Evolutionary conservation across 2,888 invertebrate genomes (phyloP).

Genomic region (Holacanthella duospinosa): DNA sequence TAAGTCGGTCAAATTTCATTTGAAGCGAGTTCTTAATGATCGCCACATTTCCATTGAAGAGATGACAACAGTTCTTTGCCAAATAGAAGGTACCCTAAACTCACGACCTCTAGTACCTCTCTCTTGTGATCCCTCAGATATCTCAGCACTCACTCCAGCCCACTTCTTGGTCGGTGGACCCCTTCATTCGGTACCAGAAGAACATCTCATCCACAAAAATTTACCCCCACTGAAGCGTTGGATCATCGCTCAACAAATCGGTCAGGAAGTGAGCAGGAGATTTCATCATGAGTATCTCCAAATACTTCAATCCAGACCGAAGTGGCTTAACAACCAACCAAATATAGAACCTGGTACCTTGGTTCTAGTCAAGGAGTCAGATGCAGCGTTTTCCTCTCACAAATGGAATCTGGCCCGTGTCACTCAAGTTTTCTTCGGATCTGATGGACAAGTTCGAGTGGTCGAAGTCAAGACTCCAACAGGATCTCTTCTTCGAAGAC

Average conservation of each 20-base stretch:
- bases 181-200: too few species aligned
- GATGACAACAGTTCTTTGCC: too few species aligned
- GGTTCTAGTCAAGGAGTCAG: too few species aligned
- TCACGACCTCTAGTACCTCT: too few species aligned
- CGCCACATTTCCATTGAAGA: slow-evolving; percentile 33
- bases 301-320: neutral
- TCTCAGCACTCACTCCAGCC: too few species aligned
- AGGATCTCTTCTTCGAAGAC: slow-evolving; percentile 7
- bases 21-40: neutral
- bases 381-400: too few species aligned
- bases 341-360: neutral
- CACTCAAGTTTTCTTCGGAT: slow-evolving; percentile 9
- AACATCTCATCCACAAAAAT: slow-evolving; percentile 7
- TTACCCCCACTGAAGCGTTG: neutral
- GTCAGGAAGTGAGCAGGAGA: neutral
- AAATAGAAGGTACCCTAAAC: too few species aligned
- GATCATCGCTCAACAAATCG: neutral
- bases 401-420: too few species aligned
- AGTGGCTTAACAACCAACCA: neutral
- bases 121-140: too few species aligned
- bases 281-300: neutral
- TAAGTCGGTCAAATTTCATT: slow-evolving; percentile 37
- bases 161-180: too few species aligned
- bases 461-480: slow-evolving; percentile 8
- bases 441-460: slow-evolving; percentile 12